Base-by-base conservation (phyloP, 2,888 invertebrate genomes). In the Epirrita christyi region DNA sequence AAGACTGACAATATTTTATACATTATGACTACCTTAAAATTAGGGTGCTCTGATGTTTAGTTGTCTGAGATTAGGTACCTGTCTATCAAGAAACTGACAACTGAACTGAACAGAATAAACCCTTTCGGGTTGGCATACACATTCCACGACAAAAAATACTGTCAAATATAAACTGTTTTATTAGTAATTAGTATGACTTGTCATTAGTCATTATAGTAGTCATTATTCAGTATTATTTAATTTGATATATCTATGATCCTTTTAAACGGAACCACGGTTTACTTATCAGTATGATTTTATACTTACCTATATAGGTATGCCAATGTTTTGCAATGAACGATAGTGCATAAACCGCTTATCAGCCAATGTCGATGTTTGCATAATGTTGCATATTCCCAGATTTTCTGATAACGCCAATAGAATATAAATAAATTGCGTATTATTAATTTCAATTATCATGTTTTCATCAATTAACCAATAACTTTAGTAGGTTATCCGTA, bases 291-390 rank as follows among this genome's bases (percentile, higher is more conserved):
- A 44, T 51, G 34, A 55, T 52, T 55, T 58, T 45, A 58, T 64
- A n/a, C n/a, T n/a, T 21, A 4, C 21, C 2, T 21, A 21, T 4
- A 21, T 21, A 55, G 50, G 45, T 52, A 47, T 62, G 59, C 48
- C 46, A 44, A 58, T 67, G 56, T 57, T 66, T 64, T 71, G 50
- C 59, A 61, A 64, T 63, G 63, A 67, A 46, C 48, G 50, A 61
- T 61, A 66, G 66, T 69, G 73, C 71, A 75, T 54, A 57, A 60
- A 64, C 68, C 67, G 68, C 63, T 76, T 78, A 76, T 77, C 77
- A 64, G 70, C 66, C 72, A 75, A 77, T 74, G 70, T 62, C 70
- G 57, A 51, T 59, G 55, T 68, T 69, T 67, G 59, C 60, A 63
- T 68, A 46, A 59, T 55, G 28, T 50, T 62, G 61, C 63, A 59